Conservation (phyloP, 2,888 invertebrate genomes). For the Xestia sexstrigata region DNA sequence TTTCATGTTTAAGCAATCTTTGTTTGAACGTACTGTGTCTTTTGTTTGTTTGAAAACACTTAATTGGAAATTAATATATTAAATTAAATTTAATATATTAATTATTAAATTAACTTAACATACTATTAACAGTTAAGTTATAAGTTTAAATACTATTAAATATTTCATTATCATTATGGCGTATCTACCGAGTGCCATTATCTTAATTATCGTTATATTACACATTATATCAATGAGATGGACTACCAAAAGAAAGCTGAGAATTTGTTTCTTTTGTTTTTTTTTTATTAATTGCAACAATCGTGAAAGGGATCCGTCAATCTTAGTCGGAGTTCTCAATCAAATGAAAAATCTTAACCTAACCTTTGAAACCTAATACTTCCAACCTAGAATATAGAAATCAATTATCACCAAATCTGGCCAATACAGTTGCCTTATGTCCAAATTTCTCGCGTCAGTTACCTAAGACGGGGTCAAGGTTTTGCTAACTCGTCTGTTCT, state of each 20-base stretch:
- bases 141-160: neutral
- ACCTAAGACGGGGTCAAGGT: conserved; percentile 45
- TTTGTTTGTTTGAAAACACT: neutral
- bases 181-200: neutral
- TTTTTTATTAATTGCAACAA: neutral
- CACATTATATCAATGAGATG: neutral
- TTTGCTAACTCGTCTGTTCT: conserved; percentile 1
- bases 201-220: neutral
- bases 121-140: neutral
- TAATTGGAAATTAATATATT: conserved; percentile 20
- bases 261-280: neutral
- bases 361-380: neutral
- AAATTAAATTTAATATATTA: too few species aligned
- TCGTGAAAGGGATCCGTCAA: neutral
- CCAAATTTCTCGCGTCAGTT: conserved; percentile 28
- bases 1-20: neutral
- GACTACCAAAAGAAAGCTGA: neutral
- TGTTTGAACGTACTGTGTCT: neutral
- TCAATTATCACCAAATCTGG: conserved; percentile 9
- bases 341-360: neutral
- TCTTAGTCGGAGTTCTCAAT: neutral
- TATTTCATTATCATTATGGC: neutral
- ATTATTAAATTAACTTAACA: too few species aligned
- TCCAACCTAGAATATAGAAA: conserved; percentile 2
- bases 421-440: conserved; percentile 2